Percentiles rank a stretch among this genome's conserved stretches.
Evolutionary conservation across 2,113 vertebrate genomes (phyloP).

Genomic region (Pituophis catenifer): DNA sequence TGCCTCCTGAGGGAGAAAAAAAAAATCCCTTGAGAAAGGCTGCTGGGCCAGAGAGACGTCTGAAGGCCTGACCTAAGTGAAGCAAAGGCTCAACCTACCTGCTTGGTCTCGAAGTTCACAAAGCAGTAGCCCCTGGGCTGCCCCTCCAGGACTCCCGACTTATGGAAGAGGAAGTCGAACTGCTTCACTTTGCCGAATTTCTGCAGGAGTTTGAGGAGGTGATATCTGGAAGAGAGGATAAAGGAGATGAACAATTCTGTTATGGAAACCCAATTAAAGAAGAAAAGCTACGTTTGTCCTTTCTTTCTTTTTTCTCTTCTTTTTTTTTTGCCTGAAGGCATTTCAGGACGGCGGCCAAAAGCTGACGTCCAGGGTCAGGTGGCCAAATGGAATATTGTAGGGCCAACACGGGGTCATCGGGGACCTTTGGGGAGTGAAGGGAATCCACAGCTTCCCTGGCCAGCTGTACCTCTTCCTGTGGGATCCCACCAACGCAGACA

Average conservation of each 20-base stretch:
- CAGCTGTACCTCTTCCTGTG: background rate
- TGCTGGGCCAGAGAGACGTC: background rate
- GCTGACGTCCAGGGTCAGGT: background rate
- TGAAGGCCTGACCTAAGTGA: background rate
- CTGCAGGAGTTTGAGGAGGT: constrained; percentile 95
- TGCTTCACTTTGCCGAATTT: constrained; percentile 97
- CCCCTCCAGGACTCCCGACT: constrained; percentile 93
- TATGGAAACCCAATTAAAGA: too few species aligned
- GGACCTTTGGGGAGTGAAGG: background rate
- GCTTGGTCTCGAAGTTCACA: constrained; percentile 97
- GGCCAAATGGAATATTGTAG: background rate
- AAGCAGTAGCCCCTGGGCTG: constrained; percentile 97
- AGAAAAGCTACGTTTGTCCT: fast-evolving
- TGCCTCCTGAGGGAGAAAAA: constrained; percentile 80
- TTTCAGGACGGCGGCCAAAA: background rate
- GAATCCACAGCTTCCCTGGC: background rate
- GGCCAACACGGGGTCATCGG: background rate
- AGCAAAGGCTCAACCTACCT: constrained; percentile 64
- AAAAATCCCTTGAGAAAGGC: background rate
- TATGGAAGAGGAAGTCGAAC: constrained; percentile 98
- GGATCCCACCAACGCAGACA: background rate
- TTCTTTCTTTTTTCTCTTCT: too few species aligned
- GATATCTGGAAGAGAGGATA: constrained; percentile 74
- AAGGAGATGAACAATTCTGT: background rate
- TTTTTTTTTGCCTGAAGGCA: background rate